Evolutionary conservation across 1,140 invertebrate species (phyloP), one percentile per base, ranked within the genome.

Genomic region (Dendroctonus valens): DNA sequence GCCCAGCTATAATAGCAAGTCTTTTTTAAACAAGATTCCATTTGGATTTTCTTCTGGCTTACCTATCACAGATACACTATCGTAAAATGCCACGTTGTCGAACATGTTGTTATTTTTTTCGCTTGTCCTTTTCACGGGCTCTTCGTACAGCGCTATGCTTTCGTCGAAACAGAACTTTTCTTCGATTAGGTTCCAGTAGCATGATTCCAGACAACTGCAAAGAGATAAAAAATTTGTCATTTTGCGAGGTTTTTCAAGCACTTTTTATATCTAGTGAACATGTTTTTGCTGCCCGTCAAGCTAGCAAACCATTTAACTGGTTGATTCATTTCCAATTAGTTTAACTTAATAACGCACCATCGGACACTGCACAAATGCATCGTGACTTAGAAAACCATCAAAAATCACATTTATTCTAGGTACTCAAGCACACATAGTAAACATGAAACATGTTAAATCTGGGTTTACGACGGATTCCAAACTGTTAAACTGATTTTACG

Each of bases 161-260:
- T 73, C 70, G 69, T 77, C 76, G 71, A 72, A 77, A 60, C 75
- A 77, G 54, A 76, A 77, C 37, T 74, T 73, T 66, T 77, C 75
- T 65, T 76, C 76, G 48, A 75, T 72, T 39, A 73, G 62, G 64
- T 77, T 73, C 76, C 76, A 77, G 64, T 75, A 77, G 59, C 72
- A 72, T 67, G 75, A 64, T 67, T 77, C 76, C 26, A 76, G 65
- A 66, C 72, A 75, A 49, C 76, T 77, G 70, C 41, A 75, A 75
- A 65, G 14, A 64, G 54, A 65, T 50, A 42, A 55, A 42, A 55
- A 39, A 40, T 52, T 5, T 15, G 0, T 26, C 9, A 26, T 26
- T 15, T 15, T 9, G 9, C 5, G n/a, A 52, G 38, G 14, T 52
- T 15, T 46, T 46, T 46, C 9, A 46, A 3, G 44, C 3, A 46